phyloP scores from a whole-genome alignment of 2,888 invertebrate species.

The Norana najaformis region DNA sequence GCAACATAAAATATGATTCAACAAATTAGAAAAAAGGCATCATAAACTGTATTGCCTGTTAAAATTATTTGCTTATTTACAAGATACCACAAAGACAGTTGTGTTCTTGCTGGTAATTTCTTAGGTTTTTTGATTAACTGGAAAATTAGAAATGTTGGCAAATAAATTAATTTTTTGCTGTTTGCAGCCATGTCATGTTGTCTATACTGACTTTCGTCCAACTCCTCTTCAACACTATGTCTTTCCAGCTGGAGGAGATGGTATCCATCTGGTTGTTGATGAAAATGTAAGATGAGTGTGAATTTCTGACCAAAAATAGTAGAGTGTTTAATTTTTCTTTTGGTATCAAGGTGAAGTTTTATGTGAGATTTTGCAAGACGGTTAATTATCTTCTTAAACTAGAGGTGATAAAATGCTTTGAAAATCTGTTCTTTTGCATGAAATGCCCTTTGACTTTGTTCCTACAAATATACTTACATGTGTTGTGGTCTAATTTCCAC shows the following conservation, averaged over 20 bases:
- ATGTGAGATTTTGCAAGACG: too few species aligned
- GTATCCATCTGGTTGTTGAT: slow-evolving; percentile 91
- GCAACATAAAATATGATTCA: background rate
- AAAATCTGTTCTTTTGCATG: background rate
- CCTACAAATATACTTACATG: background rate
- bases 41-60: background rate
- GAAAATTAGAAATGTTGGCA: background rate
- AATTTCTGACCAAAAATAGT: background rate
- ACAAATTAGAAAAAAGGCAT: background rate
- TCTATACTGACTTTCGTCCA: slow-evolving; percentile 96
- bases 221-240: slow-evolving; percentile 97
- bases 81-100: too few species aligned
- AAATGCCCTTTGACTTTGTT: background rate
- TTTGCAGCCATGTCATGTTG: slow-evolving; percentile 91
- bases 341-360: too few species aligned
- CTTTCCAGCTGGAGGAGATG: slow-evolving; percentile 91
- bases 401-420: background rate
- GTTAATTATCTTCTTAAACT: background rate
- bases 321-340: background rate
- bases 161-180: slow-evolving; percentile 15
- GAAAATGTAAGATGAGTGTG: slow-evolving; percentile 70
- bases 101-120: too few species aligned
- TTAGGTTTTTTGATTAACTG: background rate
- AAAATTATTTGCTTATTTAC: background rate
- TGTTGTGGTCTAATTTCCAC: background rate